Conservation (phyloP, 2,888 invertebrate species). For the Drosophila bunnanda region DNA sequence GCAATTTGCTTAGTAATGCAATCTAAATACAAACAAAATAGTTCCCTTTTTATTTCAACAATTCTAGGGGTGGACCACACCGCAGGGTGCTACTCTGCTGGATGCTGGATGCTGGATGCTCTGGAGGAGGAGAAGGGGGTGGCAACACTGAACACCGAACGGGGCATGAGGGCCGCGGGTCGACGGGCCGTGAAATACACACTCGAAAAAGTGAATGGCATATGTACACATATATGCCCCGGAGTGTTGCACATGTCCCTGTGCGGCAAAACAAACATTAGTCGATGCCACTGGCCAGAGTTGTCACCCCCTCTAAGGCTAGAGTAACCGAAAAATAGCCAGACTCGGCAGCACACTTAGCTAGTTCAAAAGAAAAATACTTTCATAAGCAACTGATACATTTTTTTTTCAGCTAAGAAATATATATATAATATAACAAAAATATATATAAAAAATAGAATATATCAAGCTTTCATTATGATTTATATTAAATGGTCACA, state of each 20-base stretch:
- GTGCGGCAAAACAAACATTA: conserved; percentile 76
- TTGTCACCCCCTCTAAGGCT: neutral
- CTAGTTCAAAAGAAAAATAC: too few species aligned
- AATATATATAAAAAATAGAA: neutral
- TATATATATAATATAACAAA: neutral
- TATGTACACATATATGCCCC: conserved; percentile 77
- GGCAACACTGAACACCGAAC: neutral
- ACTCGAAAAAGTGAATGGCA: conserved; percentile 71
- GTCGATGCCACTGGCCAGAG: conserved; percentile 14
- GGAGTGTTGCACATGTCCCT: conserved; percentile 82
- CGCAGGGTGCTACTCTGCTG: conserved; percentile 25
- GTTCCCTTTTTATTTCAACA: conserved; percentile 43
- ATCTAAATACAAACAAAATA: conserved; percentile 83
- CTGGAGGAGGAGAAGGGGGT: neutral
- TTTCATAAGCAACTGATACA: fast-evolving
- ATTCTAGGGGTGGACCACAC: conserved; percentile 19
- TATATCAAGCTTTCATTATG: neutral
- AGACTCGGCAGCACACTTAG: neutral
- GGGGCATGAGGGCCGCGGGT: conserved; percentile 36
- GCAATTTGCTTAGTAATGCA: conserved; percentile 85
- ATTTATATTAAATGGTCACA: neutral
- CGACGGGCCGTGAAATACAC: conserved; percentile 78
- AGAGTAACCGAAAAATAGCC: conserved; percentile 1
- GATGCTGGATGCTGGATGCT: neutral
- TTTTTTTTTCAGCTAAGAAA: neutral